A percentile compares a stretch with the other conserved stretches of the same genome.
Conservation (phyloP, 2,797 vertebrate species). For the Alouatta caraya region DNA sequence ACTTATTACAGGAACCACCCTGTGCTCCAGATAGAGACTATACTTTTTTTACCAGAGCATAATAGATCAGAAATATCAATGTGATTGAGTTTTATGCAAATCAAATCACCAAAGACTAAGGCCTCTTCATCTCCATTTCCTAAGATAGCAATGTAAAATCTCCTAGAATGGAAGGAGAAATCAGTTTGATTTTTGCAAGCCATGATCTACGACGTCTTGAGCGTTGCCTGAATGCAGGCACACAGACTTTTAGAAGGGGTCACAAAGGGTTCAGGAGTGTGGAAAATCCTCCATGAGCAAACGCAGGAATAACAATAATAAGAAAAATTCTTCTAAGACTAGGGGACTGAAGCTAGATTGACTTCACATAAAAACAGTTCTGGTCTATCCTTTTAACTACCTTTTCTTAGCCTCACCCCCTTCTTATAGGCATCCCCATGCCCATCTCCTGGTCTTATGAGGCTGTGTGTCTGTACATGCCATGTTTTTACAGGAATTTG, state of each 20-base stretch:
- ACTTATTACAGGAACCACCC: conserved; percentile 74
- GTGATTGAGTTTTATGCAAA: conserved; percentile 57
- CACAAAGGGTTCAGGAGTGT: neutral
- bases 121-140: neutral
- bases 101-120: conserved; percentile 20
- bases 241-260: neutral
- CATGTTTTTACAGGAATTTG: neutral
- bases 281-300: neutral
- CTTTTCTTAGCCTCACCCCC: neutral
- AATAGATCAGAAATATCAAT: conserved; percentile 55
- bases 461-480: neutral
- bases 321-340: neutral
- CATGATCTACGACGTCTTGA: neutral
- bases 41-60: conserved; percentile 20
- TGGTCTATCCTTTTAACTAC: neutral
- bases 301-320: neutral
- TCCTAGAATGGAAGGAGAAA: neutral
- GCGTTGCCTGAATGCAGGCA: neutral
- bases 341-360: neutral
- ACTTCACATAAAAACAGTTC: neutral
- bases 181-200: neutral
- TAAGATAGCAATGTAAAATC: conserved; percentile 28
- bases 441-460: neutral
- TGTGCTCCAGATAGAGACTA: conserved; percentile 52
- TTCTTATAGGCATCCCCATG: neutral